A percentile compares a stretch with the other conserved stretches of the same genome.
Conservation (phyloP, 2,888 invertebrate genomes). For the Plusia festucae region DNA sequence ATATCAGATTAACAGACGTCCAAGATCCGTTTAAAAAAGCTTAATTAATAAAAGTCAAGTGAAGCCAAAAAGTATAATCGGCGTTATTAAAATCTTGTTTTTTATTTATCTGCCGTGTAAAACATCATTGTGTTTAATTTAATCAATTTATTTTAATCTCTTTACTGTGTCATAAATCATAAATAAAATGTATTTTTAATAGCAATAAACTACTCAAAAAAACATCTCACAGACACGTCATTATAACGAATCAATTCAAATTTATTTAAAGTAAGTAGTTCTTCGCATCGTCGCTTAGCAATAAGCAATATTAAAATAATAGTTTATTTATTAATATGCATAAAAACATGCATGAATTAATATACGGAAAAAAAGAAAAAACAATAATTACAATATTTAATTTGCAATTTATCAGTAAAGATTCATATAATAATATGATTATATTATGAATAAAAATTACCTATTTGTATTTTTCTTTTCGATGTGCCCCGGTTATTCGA, state of each 20-base stretch:
- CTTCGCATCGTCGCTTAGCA: not conserved
- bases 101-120: not conserved
- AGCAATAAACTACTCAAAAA: not conserved
- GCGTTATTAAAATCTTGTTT: not conserved
- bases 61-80: not conserved
- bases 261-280: not conserved
- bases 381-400: too few species aligned
- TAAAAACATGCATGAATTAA: too few species aligned
- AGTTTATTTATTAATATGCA: too few species aligned
- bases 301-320: too few species aligned
- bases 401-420: too few species aligned
- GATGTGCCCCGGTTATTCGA: too few species aligned
- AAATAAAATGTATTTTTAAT: not conserved
- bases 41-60: not conserved
- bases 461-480: too few species aligned
- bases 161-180: not conserved
- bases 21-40: not conserved
- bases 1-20: too few species aligned
- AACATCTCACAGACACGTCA: not conserved
- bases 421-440: too few species aligned
- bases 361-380: too few species aligned
- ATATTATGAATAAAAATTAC: too few species aligned
- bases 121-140: not conserved
- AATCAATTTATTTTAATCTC: constrained; percentile 1
- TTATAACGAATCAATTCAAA: not conserved